Percentiles rank a stretch among this genome's conserved stretches.
Evolutionary conservation across 2,888 invertebrate species (phyloP).

Genomic region (Acrocyrtus sp.): DNA sequence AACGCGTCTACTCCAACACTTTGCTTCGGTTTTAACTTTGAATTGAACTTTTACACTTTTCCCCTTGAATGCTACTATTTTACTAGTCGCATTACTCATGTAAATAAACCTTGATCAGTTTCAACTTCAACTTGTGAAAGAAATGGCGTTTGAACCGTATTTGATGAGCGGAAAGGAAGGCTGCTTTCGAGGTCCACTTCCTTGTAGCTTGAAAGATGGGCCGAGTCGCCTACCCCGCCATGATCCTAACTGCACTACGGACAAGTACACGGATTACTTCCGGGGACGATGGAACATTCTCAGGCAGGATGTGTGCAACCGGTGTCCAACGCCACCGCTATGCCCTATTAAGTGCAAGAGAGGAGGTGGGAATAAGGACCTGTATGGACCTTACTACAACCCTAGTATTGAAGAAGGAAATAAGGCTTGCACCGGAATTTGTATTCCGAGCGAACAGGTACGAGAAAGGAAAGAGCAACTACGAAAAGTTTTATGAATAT

Average conservation of each 20-base stretch:
- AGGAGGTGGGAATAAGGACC: neutral
- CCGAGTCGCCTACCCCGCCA: constrained; percentile 9
- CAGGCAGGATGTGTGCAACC: constrained; percentile 33
- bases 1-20: too few species aligned
- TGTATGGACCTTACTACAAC: too few species aligned
- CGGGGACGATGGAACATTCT: constrained; percentile 53
- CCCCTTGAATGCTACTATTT: too few species aligned
- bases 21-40: too few species aligned
- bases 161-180: constrained; percentile 37
- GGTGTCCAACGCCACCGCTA: constrained; percentile 6
- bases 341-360: constrained; percentile 21
- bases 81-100: neutral
- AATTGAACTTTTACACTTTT: too few species aligned
- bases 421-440: constrained; percentile 16
- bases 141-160: constrained; percentile 57
- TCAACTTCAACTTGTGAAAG: too few species aligned
- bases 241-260: constrained; percentile 44
- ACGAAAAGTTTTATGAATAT: constrained; percentile 24
- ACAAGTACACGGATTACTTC: constrained; percentile 42
- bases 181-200: constrained; percentile 42
- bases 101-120: neutral
- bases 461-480: constrained; percentile 12
- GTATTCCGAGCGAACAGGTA: constrained; percentile 23
- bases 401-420: too few species aligned
- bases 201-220: constrained; percentile 6